Conservation (phyloP, 1,140 invertebrate genomes). For the Pogonus chalceus region DNA sequence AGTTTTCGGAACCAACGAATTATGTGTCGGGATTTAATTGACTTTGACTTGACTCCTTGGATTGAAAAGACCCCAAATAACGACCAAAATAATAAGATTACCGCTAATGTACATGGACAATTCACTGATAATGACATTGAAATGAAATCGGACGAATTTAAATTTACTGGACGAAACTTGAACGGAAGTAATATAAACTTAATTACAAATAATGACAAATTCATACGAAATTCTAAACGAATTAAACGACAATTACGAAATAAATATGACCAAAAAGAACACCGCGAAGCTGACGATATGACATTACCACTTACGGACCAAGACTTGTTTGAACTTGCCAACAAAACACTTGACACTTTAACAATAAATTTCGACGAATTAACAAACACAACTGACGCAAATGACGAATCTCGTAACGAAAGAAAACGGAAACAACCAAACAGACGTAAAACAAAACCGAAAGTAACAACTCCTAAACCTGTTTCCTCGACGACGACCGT, state of each 20-base stretch:
- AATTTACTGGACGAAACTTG: no score
- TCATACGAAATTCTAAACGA: no score
- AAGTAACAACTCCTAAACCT: neutral
- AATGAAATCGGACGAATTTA: no score
- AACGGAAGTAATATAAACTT: no score
- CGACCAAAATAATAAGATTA: no score
- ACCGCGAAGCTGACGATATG: conserved; percentile 6
- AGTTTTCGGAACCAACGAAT: conserved; percentile 50
- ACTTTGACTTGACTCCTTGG: conserved; percentile 56
- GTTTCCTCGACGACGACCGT: neutral
- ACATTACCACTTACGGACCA: no score
- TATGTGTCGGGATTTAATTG: conserved; percentile 58
- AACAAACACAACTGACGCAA: neutral
- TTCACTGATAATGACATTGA: conserved; percentile 8
- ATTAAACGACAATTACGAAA: neutral
- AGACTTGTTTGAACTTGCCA: no score
- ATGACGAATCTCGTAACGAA: neutral
- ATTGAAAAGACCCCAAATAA: conserved; percentile 32
- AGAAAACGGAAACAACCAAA: neutral
- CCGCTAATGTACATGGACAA: no score
- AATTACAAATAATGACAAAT: no score
- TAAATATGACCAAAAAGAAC: conserved; percentile 10
- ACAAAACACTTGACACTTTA: no score
- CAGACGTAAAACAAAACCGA: conserved; percentile 2
- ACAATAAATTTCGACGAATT: no score